phyloP scores from a whole-genome alignment of 2,113 vertebrate genomes.

The Gobio gobio region DNA sequence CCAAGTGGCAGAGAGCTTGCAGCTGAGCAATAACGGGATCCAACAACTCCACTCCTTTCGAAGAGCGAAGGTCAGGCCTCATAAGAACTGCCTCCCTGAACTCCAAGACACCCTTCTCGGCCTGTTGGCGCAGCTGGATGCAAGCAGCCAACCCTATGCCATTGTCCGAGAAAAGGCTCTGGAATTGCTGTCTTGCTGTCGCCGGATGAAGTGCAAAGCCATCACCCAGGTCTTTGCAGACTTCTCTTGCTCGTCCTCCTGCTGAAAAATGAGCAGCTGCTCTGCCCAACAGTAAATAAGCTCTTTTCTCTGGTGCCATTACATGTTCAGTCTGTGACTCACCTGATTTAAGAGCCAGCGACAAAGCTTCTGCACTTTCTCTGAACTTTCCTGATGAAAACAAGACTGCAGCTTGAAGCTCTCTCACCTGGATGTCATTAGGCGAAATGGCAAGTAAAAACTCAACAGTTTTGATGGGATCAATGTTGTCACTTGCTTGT shows the following conservation, averaged over 20 bases:
- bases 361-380: conserved; percentile 79
- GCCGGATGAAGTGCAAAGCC: conserved; percentile 80
- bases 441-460: conserved; percentile 82
- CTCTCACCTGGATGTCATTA: conserved; percentile 58
- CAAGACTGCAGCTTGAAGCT: conserved; percentile 74
- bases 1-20: conserved; percentile 82
- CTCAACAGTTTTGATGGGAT: conserved; percentile 59
- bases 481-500: conserved; percentile 39
- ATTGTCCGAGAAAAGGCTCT: conserved; percentile 73
- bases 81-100: conserved; percentile 81
- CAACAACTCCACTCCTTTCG: conserved; percentile 80
- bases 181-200: conserved; percentile 74
- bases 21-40: conserved; percentile 78
- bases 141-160: conserved; percentile 70
- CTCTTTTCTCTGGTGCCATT: conserved; percentile 63
- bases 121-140: conserved; percentile 73
- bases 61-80: conserved; percentile 80
- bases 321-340: conserved; percentile 31
- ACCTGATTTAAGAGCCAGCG: conserved; percentile 66
- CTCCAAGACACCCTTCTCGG: conserved; percentile 76
- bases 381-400: conserved; percentile 71
- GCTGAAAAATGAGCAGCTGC: conserved; percentile 82
- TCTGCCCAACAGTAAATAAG: conserved; percentile 76
- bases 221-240: conserved; percentile 78
- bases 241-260: conserved; percentile 69